A percentile compares a stretch with the other conserved stretches of the same genome.
These are phyloP conservation scores for Gymnocheta viridis DNA, from an alignment of 2,888 invertebrate genomes.

Conservation along the genomic window DNA sequence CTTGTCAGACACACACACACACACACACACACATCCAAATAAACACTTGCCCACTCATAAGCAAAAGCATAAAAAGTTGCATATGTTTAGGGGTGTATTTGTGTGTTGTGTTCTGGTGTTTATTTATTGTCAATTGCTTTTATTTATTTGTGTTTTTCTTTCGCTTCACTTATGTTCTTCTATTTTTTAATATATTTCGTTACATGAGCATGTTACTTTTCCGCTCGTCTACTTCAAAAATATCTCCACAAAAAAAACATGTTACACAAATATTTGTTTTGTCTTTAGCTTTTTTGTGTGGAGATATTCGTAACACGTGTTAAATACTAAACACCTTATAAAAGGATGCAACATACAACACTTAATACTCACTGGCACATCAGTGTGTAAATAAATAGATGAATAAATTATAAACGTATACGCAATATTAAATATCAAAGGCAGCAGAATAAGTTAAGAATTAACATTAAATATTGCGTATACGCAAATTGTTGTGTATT, in stretches of 20 bases:
- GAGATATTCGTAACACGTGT: constrained; percentile 43
- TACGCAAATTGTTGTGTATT: constrained; percentile 1
- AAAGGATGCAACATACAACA: background rate
- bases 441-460: too few relatives aligned
- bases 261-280: constrained; percentile 43
- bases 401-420: background rate
- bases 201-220: background rate
- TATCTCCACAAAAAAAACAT: constrained; percentile 71
- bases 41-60: background rate
- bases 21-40: background rate
- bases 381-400: background rate
- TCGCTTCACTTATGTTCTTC: constrained; percentile 4
- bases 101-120: background rate
- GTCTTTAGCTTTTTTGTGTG: constrained; percentile 18
- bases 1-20: background rate
- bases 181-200: constrained; percentile 1
- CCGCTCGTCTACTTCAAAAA: constrained; percentile 43
- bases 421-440: background rate
- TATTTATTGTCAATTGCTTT: constrained; percentile 40
- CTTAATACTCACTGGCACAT: background rate
- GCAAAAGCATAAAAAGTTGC: background rate
- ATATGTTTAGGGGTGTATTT: constrained; percentile 25
- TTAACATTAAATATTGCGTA: background rate
- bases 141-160: constrained; percentile 21
- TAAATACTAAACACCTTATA: constrained; percentile 23